A percentile compares a stretch with the other conserved stretches of the same genome.
These are phyloP conservation scores for Thysanoteuthis rhombus DNA, from an alignment of 2,888 invertebrate species.

Conservation along the genomic window DNA sequence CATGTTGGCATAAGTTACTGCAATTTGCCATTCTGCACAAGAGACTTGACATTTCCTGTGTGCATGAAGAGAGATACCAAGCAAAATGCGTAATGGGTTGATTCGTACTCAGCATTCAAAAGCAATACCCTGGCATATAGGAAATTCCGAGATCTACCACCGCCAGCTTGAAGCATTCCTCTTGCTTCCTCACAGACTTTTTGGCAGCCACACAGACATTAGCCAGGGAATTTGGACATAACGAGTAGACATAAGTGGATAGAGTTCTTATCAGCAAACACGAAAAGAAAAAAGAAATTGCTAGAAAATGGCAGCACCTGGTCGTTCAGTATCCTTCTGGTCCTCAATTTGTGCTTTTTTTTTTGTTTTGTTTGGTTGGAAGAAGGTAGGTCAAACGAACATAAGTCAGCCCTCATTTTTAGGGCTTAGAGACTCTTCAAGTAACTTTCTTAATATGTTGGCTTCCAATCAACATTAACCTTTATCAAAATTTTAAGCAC, in stretches of 20 bases:
- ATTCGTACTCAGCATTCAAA: background rate
- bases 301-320: too few species aligned
- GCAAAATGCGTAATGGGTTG: background rate
- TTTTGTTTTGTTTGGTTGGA: too few species aligned
- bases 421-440: too few species aligned
- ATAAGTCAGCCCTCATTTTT: too few species aligned
- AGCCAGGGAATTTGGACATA: background rate
- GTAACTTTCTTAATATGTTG: too few species aligned
- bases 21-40: background rate
- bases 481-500: too few species aligned
- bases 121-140: background rate
- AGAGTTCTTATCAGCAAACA: background rate
- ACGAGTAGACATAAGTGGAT: background rate
- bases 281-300: background rate
- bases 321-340: too few species aligned
- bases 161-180: background rate
- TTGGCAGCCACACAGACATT: background rate
- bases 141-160: background rate
- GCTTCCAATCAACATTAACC: too few species aligned
- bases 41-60: background rate
- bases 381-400: too few species aligned
- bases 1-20: background rate
- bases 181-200: background rate
- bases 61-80: background rate
- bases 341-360: too few species aligned